A percentile compares a stretch with the other conserved stretches of the same genome.
Conservation (phyloP, 2,888 invertebrate species). For the Steinernema hermaphroditum region DNA sequence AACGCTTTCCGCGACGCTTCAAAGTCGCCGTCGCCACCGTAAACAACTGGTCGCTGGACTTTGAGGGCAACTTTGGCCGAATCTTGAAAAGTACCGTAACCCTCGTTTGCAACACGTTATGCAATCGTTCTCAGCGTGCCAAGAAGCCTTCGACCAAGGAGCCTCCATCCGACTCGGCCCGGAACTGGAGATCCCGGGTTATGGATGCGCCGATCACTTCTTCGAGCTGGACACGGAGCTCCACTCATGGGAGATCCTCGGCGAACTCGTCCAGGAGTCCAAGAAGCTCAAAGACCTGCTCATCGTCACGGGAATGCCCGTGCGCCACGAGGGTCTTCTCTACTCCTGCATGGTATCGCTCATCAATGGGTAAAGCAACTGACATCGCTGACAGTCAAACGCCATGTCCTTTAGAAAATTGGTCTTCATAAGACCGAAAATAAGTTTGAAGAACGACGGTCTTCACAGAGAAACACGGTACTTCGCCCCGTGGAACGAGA, state of each 20-base stretch:
- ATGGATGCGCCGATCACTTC: slow-evolving; percentile 97
- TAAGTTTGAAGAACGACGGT: slow-evolving; percentile 85
- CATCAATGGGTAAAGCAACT: slow-evolving; percentile 79
- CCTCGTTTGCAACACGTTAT: too few species aligned
- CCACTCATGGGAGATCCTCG: slow-evolving; percentile 93
- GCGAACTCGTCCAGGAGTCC: slow-evolving; percentile 77
- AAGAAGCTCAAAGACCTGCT: slow-evolving; percentile 77
- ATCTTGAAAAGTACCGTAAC: slow-evolving; percentile 78
- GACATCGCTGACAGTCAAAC: too few species aligned
- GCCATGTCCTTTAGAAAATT: slow-evolving; percentile 73
- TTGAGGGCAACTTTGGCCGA: slow-evolving; percentile 87
- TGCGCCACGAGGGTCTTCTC: slow-evolving; percentile 74
- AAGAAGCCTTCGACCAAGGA: slow-evolving; percentile 37
- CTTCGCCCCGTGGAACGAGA: slow-evolving; percentile 78
- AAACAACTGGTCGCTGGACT: slow-evolving; percentile 98
- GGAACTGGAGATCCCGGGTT: slow-evolving; percentile 88
- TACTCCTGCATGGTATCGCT: slow-evolving; percentile 94
- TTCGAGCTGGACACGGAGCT: slow-evolving; percentile 89
- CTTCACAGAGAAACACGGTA: slow-evolving; percentile 92
- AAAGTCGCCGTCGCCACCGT: slow-evolving; percentile 79
- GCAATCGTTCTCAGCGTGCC: slow-evolving; percentile 5
- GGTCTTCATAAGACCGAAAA: slow-evolving; percentile 89
- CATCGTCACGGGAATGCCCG: slow-evolving; percentile 88
- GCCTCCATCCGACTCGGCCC: slow-evolving; percentile 81
- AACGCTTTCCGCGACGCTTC: slow-evolving; percentile 41